phyloP scores from a whole-genome alignment of 2,888 invertebrate species.

The Leucoma salicis region DNA sequence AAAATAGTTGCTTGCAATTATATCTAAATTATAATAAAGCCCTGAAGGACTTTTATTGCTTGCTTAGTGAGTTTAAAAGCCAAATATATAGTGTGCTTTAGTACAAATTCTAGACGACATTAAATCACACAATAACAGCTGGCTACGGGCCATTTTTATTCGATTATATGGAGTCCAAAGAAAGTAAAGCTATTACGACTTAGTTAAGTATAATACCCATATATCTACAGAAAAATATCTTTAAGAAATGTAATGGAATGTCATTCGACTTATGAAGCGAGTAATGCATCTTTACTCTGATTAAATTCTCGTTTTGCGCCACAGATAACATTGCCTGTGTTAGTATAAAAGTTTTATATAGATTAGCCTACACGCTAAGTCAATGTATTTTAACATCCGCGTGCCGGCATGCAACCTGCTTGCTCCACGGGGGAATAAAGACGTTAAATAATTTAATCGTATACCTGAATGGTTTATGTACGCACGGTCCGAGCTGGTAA shows the following conservation, averaged over 20 bases:
- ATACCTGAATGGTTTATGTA: constrained; percentile 69
- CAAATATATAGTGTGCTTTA: constrained; percentile 1
- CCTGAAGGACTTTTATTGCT: no score
- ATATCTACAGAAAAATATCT: constrained; percentile 10
- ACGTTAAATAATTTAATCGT: constrained; percentile 80
- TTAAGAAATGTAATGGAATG: constrained; percentile 11
- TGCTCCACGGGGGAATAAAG: constrained; percentile 76
- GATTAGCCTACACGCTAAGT: constrained; percentile 43
- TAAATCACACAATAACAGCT: constrained; percentile 31
- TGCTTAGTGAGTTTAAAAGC: constrained; percentile 2
- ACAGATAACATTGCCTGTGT: constrained; percentile 10
- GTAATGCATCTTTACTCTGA: background rate
- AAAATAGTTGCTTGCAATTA: no score
- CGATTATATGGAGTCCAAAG: constrained; percentile 32
- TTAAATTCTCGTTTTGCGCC: background rate
- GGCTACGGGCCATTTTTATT: constrained; percentile 31
- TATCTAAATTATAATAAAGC: no score
- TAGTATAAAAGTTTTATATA: constrained; percentile 19
- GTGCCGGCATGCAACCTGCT: constrained; percentile 74
- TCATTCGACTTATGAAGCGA: constrained; percentile 5
- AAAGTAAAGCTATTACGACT: constrained; percentile 19
- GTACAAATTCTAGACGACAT: constrained; percentile 19
- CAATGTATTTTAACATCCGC: constrained; percentile 66
- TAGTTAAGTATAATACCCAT: constrained; percentile 5
- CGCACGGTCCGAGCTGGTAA: constrained; percentile 49